These are phyloP conservation scores for Monochamus alternatus DNA, from an alignment of 2,888 invertebrate genomes.

Conservation along the genomic window DNA sequence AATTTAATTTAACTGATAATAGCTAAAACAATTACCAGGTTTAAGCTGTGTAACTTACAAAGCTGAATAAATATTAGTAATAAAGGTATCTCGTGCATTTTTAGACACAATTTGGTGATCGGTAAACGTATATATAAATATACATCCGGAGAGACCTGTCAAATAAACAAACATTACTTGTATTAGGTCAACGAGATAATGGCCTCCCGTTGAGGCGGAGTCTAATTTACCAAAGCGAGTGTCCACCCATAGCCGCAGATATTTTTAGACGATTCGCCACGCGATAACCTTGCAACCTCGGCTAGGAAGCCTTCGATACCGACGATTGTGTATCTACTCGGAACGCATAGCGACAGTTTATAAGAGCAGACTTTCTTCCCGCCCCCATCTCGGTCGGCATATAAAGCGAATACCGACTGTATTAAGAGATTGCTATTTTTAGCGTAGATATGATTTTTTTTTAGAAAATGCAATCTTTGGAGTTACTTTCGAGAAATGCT, in stretches of 20 bases:
- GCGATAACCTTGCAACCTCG: constrained; percentile 26
- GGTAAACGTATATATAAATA: not conserved
- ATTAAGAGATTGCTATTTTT: not conserved
- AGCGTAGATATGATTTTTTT: not conserved
- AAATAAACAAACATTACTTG: constrained; percentile 32
- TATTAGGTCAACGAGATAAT: constrained; percentile 36
- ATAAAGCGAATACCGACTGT: not conserved
- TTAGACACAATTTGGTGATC: too few species aligned
- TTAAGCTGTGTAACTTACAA: too few species aligned
- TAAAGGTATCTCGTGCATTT: too few species aligned
- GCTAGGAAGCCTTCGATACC: constrained; percentile 23
- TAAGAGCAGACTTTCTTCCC: not conserved
- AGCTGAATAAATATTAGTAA: too few species aligned
- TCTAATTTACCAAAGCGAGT: constrained; percentile 35
- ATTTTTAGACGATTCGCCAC: constrained; percentile 40
- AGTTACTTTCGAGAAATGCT: too few species aligned
- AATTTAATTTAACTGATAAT: too few species aligned
- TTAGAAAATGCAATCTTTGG: too few species aligned
- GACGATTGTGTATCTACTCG: constrained; percentile 13
- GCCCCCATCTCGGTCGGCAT: not conserved
- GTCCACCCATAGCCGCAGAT: constrained; percentile 33
- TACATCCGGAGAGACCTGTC: constrained; percentile 30
- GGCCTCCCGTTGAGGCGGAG: constrained; percentile 33
- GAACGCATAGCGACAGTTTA: not conserved
- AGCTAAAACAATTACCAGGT: too few species aligned